A percentile compares a stretch with the other conserved stretches of the same genome.
Conservation (phyloP, 2,797 vertebrate species). For the Cynodonichthys magdalenae region DNA sequence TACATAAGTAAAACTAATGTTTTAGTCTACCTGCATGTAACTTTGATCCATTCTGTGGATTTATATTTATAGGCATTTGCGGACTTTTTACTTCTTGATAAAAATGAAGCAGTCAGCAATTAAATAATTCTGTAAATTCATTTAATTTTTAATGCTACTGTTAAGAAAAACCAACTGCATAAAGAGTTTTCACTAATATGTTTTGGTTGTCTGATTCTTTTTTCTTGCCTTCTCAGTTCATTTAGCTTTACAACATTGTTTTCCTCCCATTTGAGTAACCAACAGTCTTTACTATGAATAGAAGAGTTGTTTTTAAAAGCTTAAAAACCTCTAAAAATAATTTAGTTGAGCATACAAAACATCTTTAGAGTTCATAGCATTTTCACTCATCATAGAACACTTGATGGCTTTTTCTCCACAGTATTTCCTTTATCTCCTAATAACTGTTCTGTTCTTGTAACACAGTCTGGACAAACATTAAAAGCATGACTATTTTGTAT, state of each 20-base stretch:
- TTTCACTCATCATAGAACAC: neutral
- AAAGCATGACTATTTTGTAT: no score
- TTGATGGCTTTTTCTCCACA: neutral
- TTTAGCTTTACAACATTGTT: no score
- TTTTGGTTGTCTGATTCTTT: neutral
- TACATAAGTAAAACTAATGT: neutral
- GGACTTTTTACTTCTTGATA: neutral
- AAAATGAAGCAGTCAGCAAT: neutral
- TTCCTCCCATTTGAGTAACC: no score
- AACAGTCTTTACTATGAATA: no score
- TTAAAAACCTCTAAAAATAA: neutral
- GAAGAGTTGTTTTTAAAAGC: no score
- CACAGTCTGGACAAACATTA: no score
- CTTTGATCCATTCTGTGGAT: no score
- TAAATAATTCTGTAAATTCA: neutral
- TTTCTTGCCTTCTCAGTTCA: no score
- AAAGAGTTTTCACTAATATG: neutral
- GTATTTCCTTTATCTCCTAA: neutral
- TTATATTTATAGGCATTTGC: neutral
- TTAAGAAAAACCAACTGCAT: no score
- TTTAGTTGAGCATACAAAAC: neutral
- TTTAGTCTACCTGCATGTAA: neutral
- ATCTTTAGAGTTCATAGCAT: neutral
- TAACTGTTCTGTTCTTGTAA: neutral
- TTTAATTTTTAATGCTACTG: no score